Conservation (phyloP, 2,113 vertebrate genomes). For the Aplodontia rufa region DNA sequence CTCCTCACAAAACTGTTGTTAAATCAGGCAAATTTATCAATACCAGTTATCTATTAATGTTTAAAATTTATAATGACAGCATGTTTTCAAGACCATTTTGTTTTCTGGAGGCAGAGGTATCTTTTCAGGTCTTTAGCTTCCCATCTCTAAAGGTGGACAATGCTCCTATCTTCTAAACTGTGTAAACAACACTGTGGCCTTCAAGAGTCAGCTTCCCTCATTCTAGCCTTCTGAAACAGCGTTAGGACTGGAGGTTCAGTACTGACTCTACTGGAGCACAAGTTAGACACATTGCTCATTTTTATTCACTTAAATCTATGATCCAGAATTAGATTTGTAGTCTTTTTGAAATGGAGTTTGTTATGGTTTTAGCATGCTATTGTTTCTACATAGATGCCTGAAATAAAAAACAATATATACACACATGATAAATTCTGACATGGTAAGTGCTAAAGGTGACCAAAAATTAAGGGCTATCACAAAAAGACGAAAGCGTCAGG, state of each 20-base stretch:
- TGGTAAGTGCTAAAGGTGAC: slow-evolving; percentile 10
- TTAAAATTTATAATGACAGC: not conserved
- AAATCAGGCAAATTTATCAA: not conserved
- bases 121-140: not conserved
- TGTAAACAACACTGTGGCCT: not conserved
- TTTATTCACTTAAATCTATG: slow-evolving; percentile 35
- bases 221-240: not conserved
- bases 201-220: not conserved
- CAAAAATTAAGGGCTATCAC: not conserved
- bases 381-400: not conserved
- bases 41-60: not conserved
- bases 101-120: not conserved
- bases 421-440: not conserved
- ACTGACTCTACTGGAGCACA: not conserved
- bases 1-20: not conserved
- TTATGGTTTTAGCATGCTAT: not conserved
- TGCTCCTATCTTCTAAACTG: not conserved
- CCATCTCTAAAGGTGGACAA: not conserved
- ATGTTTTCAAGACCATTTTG: not conserved
- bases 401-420: not conserved
- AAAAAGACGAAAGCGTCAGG: not conserved
- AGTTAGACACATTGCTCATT: not conserved
- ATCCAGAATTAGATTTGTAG: slow-evolving; percentile 18
- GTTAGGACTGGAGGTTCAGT: not conserved
- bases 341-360: slow-evolving; percentile 12